Evolutionary conservation across 2,888 invertebrate genomes (phyloP).

Genomic region (Busseola fusca): DNA sequence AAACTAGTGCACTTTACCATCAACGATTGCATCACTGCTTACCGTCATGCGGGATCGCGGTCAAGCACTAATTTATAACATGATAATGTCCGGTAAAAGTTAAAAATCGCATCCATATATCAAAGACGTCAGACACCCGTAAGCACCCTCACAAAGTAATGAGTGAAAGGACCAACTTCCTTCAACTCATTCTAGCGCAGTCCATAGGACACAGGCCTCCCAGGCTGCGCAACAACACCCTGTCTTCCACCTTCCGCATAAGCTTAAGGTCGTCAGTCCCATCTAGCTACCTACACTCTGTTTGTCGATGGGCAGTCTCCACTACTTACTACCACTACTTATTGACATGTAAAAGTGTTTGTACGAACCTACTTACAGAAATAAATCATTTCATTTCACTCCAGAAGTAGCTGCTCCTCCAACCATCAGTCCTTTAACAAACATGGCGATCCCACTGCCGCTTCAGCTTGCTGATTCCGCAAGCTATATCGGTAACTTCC

Average conservation of each 20-base stretch:
- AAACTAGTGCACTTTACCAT: too few species aligned
- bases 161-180: not conserved
- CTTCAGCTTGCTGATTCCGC: not conserved
- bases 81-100: not conserved
- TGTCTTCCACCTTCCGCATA: not conserved
- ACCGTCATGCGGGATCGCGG: too few species aligned
- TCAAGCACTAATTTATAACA: too few species aligned
- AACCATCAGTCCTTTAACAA: not conserved
- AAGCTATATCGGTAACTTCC: not conserved
- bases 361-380: too few species aligned
- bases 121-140: not conserved
- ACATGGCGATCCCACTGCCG: not conserved
- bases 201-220: not conserved
- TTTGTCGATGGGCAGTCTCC: not conserved
- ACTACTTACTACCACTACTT: too few species aligned
- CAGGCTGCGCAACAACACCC: not conserved
- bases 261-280: not conserved
- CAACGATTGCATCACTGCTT: too few species aligned
- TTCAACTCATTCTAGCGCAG: not conserved
- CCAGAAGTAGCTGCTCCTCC: not conserved
- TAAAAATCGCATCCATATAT: not conserved
- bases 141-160: not conserved
- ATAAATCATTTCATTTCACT: too few species aligned
- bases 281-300: not conserved
- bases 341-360: too few species aligned